phyloP scores from a whole-genome alignment of 30 jellyfish, hydroid and myxozoan genomes.

The Turritopsis rubra region DNA sequence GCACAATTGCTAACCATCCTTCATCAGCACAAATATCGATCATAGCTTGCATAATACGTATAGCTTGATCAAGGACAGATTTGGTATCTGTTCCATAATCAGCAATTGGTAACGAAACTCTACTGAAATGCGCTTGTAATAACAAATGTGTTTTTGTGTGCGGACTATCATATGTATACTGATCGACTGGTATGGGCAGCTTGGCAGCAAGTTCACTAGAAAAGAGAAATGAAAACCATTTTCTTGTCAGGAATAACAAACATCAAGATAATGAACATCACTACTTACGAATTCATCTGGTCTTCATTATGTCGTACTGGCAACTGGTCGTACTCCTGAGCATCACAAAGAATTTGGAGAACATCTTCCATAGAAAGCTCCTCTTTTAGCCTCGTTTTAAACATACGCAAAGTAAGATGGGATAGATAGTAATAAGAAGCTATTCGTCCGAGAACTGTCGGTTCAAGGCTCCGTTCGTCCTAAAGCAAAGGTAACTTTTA shows the following conservation, averaged over 20 bases:
- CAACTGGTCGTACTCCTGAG: conserved; percentile 61
- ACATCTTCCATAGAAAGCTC: conserved; percentile 58
- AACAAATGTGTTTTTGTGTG: conserved; percentile 85
- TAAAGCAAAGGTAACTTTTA: conserved; percentile 11
- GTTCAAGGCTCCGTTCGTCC: conserved; percentile 72
- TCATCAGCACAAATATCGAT: conserved; percentile 89
- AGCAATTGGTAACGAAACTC: conserved; percentile 77
- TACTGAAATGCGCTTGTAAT: conserved; percentile 88
- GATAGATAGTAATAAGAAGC: conserved; percentile 84
- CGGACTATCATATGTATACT: conserved; percentile 67
- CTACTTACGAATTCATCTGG: conserved; percentile 63
- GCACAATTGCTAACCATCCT: conserved; percentile 85
- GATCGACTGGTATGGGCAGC: conserved; percentile 69
- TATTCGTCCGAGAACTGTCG: conserved; percentile 88
- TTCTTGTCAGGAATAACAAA: neutral
- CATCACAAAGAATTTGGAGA: conserved; percentile 57
- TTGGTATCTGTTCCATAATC: conserved; percentile 95
- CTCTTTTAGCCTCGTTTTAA: conserved; percentile 41
- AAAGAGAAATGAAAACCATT: too few relatives aligned
- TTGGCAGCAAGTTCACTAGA: conserved; percentile 78
- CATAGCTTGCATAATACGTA: conserved; percentile 96
- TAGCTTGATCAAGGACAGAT: conserved; percentile 93
- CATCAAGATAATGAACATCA: neutral
- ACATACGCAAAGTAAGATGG: conserved; percentile 79
- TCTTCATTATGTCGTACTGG: conserved; percentile 99